These are phyloP conservation scores for Lasioglossum zephyrum DNA, from an alignment of 2,888 invertebrate species.

Conservation along the genomic window DNA sequence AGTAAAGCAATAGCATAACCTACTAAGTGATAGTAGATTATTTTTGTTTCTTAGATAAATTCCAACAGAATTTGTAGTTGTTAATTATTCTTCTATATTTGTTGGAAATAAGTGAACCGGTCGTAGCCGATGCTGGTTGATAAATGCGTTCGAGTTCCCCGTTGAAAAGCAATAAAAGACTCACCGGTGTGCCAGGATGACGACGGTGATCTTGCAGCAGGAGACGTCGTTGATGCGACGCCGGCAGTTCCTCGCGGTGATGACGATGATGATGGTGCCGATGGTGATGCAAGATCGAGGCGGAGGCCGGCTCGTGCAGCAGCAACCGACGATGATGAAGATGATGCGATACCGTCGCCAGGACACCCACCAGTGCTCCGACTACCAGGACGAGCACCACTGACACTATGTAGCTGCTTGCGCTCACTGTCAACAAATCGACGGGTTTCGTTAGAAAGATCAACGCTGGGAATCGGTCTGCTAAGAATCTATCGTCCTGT, in stretches of 20 bases:
- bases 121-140: background rate
- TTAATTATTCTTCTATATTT: background rate
- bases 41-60: no score
- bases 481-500: background rate
- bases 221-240: slow-evolving; percentile 76
- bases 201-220: slow-evolving; percentile 78
- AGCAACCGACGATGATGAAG: slow-evolving; percentile 85
- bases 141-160: background rate
- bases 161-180: slow-evolving; percentile 45
- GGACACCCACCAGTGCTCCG: slow-evolving; percentile 82
- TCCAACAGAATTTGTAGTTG: no score
- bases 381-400: slow-evolving; percentile 80
- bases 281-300: slow-evolving; percentile 78
- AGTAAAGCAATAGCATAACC: no score
- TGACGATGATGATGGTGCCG: slow-evolving; percentile 74
- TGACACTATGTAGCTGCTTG: slow-evolving; percentile 81
- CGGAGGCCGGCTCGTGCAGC: slow-evolving; percentile 86
- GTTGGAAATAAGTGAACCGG: background rate
- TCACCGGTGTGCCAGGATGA: slow-evolving; percentile 80
- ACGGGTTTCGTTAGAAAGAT: background rate
- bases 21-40: no score
- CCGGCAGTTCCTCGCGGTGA: slow-evolving; percentile 72
- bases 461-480: background rate
- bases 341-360: slow-evolving; percentile 84
- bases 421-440: slow-evolving; percentile 75